Base-by-base conservation (phyloP, 2,888 invertebrate species). In the Oscheius sp. region DNA sequence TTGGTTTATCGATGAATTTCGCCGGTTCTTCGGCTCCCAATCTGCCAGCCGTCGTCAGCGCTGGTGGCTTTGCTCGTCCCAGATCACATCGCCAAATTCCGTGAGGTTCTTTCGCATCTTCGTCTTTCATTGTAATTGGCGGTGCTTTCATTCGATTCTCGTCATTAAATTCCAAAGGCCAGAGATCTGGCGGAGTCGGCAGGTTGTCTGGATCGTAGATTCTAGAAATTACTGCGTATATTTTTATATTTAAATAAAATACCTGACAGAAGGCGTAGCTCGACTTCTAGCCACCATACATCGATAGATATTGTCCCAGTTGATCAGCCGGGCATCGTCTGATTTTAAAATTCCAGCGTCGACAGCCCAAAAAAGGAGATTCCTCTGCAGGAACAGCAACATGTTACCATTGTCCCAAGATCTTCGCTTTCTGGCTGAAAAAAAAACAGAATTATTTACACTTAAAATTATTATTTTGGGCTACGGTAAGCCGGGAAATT, bases 81-180 rank as follows among this genome's bases (percentile, higher is more conserved):
- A 55, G 23, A 21, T 55, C 55, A 25, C 55, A 55, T 3, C 23
- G 21, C 55, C 55, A 55, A 25, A 55, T 55, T 23, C 55, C 55
- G 23, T 18, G 3, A 9, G 35, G 35, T 9, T 35, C 9, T 9
- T 35, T 35, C 35, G 35, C 5, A 3, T 35, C 35, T 3, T 35
- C 3, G 35, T 35, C 35, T 3, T 35, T 35, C 5, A 9, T 35
- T 3, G 3, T 6, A 3, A 35, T 3, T 35, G 35, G 35, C 3
- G 35, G 5, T 9, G 9, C 3, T 9, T 35, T 35, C 35, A 6
- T 35, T 9, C 9, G 5, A 9, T 35, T 35, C 9, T 9, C 35
- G 5, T 35, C 35, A 35, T 35, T n/a, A n/a, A n/a, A n/a, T n/a
- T n/a, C n/a, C n/a, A 35, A 3, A 9, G 35, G 35, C 55, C 55